These are phyloP conservation scores for Gambusia holbrooki DNA, from an alignment of 2,113 vertebrate genomes.

Conservation along the genomic window DNA sequence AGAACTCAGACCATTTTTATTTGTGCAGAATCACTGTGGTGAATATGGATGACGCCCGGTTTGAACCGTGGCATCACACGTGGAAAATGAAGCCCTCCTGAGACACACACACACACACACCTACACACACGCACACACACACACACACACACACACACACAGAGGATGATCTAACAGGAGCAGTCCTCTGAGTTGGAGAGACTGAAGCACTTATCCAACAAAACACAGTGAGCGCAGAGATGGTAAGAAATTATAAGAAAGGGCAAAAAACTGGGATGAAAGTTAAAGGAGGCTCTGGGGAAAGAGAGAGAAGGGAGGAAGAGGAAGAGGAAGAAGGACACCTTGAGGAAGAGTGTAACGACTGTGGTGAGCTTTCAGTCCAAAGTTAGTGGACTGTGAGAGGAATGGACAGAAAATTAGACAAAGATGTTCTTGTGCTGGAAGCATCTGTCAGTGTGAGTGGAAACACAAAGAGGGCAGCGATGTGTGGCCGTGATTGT, in stretches of 20 bases:
- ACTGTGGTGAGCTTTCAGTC: background rate
- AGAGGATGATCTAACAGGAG: constrained; percentile 31
- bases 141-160: constrained; percentile 27
- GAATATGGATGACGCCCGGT: constrained; percentile 56
- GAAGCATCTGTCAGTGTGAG: constrained; percentile 55
- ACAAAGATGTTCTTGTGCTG: constrained; percentile 45
- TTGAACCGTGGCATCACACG: constrained; percentile 46
- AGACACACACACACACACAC: constrained; percentile 43
- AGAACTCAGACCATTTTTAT: constrained; percentile 30
- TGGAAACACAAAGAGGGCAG: constrained; percentile 57
- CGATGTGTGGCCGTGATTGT: constrained; percentile 64
- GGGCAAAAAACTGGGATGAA: constrained; percentile 27
- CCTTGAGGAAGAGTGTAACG: constrained; percentile 30
- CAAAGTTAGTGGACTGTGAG: background rate
- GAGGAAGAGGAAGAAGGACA: constrained; percentile 16
- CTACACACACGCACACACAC: no score
- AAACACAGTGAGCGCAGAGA: constrained; percentile 24
- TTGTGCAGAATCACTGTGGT: constrained; percentile 26
- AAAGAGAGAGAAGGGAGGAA: constrained; percentile 2
- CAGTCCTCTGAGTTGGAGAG: constrained; percentile 37
- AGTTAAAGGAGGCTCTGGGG: constrained; percentile 48
- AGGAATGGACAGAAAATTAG: constrained; percentile 14
- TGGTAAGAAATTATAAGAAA: constrained; percentile 43
- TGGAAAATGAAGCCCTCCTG: constrained; percentile 59
- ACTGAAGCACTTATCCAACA: constrained; percentile 62